Evolutionary conservation across 2,113 vertebrate genomes (phyloP).

Genomic region (Pseudorhombus dupliciocellatus): DNA sequence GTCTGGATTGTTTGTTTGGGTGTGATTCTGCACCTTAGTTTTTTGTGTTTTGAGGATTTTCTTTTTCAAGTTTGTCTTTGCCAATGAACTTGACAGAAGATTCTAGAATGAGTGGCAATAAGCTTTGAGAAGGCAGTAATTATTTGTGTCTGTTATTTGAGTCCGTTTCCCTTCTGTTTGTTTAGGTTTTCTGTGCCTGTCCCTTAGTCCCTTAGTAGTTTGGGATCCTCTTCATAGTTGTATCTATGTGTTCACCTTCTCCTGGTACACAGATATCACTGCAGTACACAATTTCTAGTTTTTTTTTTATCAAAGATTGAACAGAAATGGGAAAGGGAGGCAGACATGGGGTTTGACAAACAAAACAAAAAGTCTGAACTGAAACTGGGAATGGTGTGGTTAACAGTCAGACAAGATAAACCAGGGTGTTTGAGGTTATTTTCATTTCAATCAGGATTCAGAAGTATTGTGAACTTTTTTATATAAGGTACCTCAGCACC

Average conservation of each 20-base stretch:
- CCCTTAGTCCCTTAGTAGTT: background rate
- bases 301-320: background rate
- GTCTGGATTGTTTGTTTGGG: constrained; percentile 4
- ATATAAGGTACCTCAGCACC: no score
- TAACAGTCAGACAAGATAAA: no score
- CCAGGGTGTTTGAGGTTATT: no score
- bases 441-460: no score
- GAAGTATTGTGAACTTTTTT: no score
- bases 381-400: no score
- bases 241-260: background rate
- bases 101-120: constrained; percentile 25
- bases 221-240: background rate
- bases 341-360: no score
- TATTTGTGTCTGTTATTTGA: background rate
- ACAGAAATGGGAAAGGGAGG: no score
- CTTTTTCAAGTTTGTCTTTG: background rate
- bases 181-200: background rate
- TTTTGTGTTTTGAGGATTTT: background rate
- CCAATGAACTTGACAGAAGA: constrained; percentile 6
- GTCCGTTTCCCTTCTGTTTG: background rate
- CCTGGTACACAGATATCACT: background rate
- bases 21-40: background rate
- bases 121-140: constrained; percentile 19
- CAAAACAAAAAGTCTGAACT: no score
- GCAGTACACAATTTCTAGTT: background rate